Evolutionary conservation across 2,888 invertebrate genomes (phyloP).

Genomic region (Antheraea yamamai): DNA sequence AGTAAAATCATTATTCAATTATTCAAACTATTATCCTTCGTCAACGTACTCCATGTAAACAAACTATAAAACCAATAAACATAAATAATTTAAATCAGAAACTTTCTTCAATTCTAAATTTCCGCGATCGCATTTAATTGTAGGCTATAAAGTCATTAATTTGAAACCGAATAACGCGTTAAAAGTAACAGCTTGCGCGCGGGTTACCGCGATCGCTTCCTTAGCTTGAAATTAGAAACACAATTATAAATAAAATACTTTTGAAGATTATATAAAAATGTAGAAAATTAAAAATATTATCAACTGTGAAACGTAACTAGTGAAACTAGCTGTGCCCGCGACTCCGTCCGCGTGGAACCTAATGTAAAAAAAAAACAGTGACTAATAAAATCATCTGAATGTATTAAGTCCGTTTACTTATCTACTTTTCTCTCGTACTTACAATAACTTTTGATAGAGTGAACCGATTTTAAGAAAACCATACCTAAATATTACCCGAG

Average conservation of each 20-base stretch:
- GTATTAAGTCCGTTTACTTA: too few relatives aligned
- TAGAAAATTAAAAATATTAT: background rate
- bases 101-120: slow-evolving; percentile 45
- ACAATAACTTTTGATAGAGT: too few relatives aligned
- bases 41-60: background rate
- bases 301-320: too few relatives aligned
- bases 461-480: too few relatives aligned
- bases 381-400: too few relatives aligned
- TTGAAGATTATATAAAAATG: too few relatives aligned
- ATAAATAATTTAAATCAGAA: slow-evolving; percentile 59
- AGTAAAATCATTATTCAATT: too few relatives aligned
- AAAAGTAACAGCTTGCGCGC: slow-evolving; percentile 79
- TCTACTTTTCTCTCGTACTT: too few relatives aligned
- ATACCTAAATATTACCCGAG: too few relatives aligned
- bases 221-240: slow-evolving; percentile 19
- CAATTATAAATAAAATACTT: slow-evolving; percentile 1
- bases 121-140: slow-evolving; percentile 69
- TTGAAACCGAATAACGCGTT: slow-evolving; percentile 77
- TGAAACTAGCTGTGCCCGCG: too few relatives aligned
- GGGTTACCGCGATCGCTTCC: slow-evolving; percentile 42
- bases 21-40: background rate
- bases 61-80: slow-evolving; percentile 43
- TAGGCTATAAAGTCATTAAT: slow-evolving; percentile 79
- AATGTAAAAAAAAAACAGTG: too few relatives aligned
- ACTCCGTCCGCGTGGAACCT: too few relatives aligned